Conservation (phyloP, 2,888 invertebrate species). For the Parthenolecanium corni region DNA sequence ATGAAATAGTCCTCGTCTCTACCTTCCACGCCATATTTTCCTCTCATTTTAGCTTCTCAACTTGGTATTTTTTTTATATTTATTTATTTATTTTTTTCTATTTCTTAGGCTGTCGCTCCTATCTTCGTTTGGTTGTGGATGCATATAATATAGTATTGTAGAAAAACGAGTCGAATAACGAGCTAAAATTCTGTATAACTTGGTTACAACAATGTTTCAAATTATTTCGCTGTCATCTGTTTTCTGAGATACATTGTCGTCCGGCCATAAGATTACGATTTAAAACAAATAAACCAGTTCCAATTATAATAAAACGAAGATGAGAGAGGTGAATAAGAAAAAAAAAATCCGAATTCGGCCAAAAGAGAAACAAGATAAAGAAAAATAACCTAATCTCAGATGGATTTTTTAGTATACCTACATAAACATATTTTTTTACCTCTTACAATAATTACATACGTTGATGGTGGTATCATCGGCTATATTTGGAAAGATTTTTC, state of each 20-base stretch:
- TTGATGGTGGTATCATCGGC: too few relatives aligned
- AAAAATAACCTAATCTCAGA: too few relatives aligned
- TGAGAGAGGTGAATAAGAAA: too few relatives aligned
- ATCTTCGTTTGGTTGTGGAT: background rate
- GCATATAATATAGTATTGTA: background rate
- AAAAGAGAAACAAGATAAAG: too few relatives aligned
- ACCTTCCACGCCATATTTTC: background rate
- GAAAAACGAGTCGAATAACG: conserved; percentile 15
- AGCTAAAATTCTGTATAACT: conserved; percentile 22
- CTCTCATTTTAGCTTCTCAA: background rate
- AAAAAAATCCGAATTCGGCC: too few relatives aligned
- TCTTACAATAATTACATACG: too few relatives aligned
- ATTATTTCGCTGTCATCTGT: conserved; percentile 26
- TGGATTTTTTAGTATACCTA: too few relatives aligned
- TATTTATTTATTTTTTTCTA: background rate
- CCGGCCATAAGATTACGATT: background rate
- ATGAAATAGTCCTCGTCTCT: conserved; percentile 8
- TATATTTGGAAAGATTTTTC: too few relatives aligned
- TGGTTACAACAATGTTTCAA: conserved; percentile 25
- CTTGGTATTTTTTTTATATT: background rate
- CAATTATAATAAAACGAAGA: conserved; percentile 1
- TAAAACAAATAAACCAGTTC: conserved; percentile 20
- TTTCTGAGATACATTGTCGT: conserved; percentile 18
- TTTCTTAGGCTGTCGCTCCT: background rate
- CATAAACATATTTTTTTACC: too few relatives aligned